Evolutionary conservation across 2,113 vertebrate species (phyloP).

Genomic region (Eulemur rufifrons): DNA sequence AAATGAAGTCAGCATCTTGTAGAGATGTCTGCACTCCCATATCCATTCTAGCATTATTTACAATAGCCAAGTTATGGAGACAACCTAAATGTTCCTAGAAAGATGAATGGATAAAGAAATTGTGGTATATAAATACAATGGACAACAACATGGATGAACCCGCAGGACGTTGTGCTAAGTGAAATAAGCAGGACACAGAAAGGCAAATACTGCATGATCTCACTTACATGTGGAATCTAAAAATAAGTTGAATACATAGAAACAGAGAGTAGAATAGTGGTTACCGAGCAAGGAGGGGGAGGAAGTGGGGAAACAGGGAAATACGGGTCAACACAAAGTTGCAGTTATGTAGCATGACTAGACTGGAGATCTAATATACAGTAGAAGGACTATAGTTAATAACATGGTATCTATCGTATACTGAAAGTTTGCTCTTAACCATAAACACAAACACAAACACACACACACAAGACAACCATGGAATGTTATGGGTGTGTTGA

Average conservation of each 20-base stretch:
- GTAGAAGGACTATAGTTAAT: background rate
- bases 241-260: background rate
- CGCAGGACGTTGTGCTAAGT: background rate
- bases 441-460: background rate
- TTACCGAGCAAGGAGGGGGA: background rate
- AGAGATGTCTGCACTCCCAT: background rate
- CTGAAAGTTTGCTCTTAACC: background rate
- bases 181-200: background rate
- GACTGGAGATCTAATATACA: background rate
- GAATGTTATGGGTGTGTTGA: background rate
- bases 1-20: background rate
- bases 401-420: background rate
- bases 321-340: background rate
- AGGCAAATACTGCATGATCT: background rate
- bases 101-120: background rate
- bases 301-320: background rate
- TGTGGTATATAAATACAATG: background rate
- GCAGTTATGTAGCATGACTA: background rate
- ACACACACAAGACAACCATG: background rate
- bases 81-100: background rate
- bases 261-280: background rate
- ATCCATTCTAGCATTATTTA: background rate
- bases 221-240: background rate
- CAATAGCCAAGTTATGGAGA: background rate
- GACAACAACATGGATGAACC: background rate